Evolutionary conservation across 37 sponge, comb jelly and placozoan genomes (phyloP), one percentile per base, ranked within the genome.

Genomic region (Amphimedon queenslandica): DNA sequence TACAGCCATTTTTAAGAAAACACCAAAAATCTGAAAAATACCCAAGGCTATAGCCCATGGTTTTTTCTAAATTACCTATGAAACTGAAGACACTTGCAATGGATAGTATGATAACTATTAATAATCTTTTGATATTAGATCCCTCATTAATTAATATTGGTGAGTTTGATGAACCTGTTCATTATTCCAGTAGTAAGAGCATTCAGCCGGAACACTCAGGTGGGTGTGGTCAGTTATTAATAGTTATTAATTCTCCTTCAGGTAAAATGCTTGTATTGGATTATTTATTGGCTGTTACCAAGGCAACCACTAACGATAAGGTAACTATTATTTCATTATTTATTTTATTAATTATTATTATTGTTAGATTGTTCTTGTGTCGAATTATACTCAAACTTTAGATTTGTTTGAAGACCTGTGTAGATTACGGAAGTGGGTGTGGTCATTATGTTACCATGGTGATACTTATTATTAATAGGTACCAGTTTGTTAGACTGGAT

Each of bases 361-460:
- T 25, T 5, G 27, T 25, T 60, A 88, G 88, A 89, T 97, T 32
- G 98, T 97, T 30, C 80, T 97, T 43, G 94, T 97, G 33, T 97
- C 98, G 57, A 97, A 97, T 84, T 97, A 97, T 81, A 97, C 98
- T 32, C 98, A 97, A 75, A 97, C 98, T 18, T 78, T 97, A 69
- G 98, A 93, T 37, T 21, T 97, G 37, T 97, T 93, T 85, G 98
- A 97, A 57, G 79, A 87, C 51, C 87, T 97, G 23, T 90, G 92
- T 57, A 68, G 98, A 74, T 64, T 78, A 20, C 58, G 96, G 41
- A 72, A 74, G 80, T 78, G 58, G 40, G 71, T 72, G 61, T 27
- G 40, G 56, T 36, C 38, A 35, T 34, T 23, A 18, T 29, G 27
- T 60, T n/a, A n/a, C 61, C 28, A 47, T 13, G 53, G 53, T n/a